Evolutionary conservation across 2,113 vertebrate genomes (phyloP), one percentile per base, ranked within the genome.

Genomic region (Pteruthius melanotis): DNA sequence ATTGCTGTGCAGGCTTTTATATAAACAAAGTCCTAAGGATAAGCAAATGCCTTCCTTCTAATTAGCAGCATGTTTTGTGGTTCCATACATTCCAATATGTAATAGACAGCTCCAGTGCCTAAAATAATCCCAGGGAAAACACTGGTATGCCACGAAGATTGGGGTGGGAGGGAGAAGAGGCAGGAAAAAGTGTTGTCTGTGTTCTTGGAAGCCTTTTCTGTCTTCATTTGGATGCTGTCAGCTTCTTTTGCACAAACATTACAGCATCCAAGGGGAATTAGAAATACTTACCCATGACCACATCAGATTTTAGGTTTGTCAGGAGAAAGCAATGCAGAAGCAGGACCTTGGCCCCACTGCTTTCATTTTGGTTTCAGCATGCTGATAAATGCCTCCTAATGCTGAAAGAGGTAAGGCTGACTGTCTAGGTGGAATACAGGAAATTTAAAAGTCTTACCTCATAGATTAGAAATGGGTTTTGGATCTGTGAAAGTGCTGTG

Each of bases 231-330:
- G 95, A 94, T 86, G 39, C 89, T 77, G 94, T 94, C 87, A 91
- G 89, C 90, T 95, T 90, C 75, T 96, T 92, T 93, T 91, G 83
- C 85, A 86, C 84, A 97, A 96, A 96, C 91, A 93, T 97, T 96
- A 97, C 96, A 57, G 64, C 89, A 86, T 97, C 94, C 65, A 50
- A 81, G 57, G 87, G 94, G 96, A 96, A 97, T 97, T 95, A 94
- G 87, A 94, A 95, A 83, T 88, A 49, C 91, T 93, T 89, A 92
- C 60, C 87, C 89, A 26, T 97, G 84, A 97, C 95, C 94, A 88
- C 96, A 23, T 89, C 96, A 96, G 72, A 87, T 75, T 75, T 69
- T 88, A 52, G 60, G 60, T 95, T 94, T 88, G 94, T 95, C 68
- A 88, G 92, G 71, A 76, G 47, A 95, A 94, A 94, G 92, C 64